A percentile compares a stretch with the other conserved stretches of the same genome.
Conservation (phyloP, 2,888 invertebrate genomes). For the Amphiduros pacificus region DNA sequence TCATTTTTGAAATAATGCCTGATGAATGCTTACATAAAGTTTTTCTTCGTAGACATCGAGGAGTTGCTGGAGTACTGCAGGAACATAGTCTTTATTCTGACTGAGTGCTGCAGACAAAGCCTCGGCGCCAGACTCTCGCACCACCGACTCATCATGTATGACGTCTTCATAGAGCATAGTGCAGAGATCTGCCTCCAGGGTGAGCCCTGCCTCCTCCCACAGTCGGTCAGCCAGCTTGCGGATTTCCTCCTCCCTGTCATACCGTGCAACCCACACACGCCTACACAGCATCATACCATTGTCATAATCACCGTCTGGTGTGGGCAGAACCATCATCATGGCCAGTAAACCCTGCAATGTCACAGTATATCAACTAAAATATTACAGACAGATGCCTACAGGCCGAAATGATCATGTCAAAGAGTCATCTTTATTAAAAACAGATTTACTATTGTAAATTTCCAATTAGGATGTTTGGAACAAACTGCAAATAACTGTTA, state of each 20-base stretch:
- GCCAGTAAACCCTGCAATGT: conserved; percentile 68
- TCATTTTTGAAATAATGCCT: too few species aligned
- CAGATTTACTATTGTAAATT: too few species aligned
- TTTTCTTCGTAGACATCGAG: conserved; percentile 77
- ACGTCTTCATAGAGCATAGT: conserved; percentile 56
- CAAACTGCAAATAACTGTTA: too few species aligned
- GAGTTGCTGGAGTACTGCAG: conserved; percentile 67
- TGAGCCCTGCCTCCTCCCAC: conserved; percentile 40
- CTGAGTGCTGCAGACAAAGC: conserved; percentile 69
- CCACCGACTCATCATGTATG: conserved; percentile 78
- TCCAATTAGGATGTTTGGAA: too few species aligned
- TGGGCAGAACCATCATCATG: conserved; percentile 68
- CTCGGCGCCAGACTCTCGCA: conserved; percentile 81
- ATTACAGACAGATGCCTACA: too few species aligned
- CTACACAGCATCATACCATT: conserved; percentile 65
- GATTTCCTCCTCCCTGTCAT: conserved; percentile 78
- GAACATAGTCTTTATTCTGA: conserved; percentile 63
- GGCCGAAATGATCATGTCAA: too few species aligned
- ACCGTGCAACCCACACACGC: conserved; percentile 81
- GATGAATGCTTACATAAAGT: conserved; percentile 67
- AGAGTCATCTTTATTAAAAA: too few species aligned
- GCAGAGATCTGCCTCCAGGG: conserved; percentile 45
- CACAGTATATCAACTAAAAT: too few species aligned
- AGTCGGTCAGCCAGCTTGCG: conserved; percentile 61
- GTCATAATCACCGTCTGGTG: conserved; percentile 56